Evolutionary conservation across 2,113 vertebrate genomes (phyloP), one percentile per base, ranked within the genome.

Genomic region (Microcebus murinus): DNA sequence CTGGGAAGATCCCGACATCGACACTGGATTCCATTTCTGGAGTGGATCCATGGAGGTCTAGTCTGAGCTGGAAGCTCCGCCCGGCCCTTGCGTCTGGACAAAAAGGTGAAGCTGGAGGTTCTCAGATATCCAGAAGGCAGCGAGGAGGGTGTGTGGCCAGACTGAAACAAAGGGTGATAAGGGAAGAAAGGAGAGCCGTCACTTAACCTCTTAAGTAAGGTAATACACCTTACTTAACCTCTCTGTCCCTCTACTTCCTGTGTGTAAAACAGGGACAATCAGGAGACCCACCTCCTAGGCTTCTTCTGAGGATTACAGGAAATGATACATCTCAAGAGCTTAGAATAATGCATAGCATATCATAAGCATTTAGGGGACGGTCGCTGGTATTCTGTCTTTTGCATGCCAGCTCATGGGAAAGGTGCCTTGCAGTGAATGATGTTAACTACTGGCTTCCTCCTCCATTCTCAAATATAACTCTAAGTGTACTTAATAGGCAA

Each of bases 31-130:
- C 48, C 21, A 23, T 82, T 89, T 81, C 95, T 87, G 84, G 36
- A 27, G 59, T 4, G 94, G 91, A 81, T 94, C 97, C 95, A 90
- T 92, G 94, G 85, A 71, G 55, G 82, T 45, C 42, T 61, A 12
- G 34, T 55, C 31, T 45, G 13, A 82, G 91, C 42, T 8, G 48
- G 25, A 36, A 36, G 61, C 84, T 48, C 87, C 25, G 6, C 74
- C 29, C 5, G 39, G 81, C 39, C 52, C 39, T 34, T 7, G 34
- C 31, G 80, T 82, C 83, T 82, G 48, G 73, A 55, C 29, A 21
- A 29, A 23, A 76, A 67, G 73, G 70, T 63, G 52, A 79, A 73
- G 89, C 57, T 57, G 50, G 52, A 92, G 67, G 79, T n/a, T 89
- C 42, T 81, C 73, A 27, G 84, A 57, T 57, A 81, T 34, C 76